Conservation (phyloP, 2,113 vertebrate genomes). For the Clupea harengus region DNA sequence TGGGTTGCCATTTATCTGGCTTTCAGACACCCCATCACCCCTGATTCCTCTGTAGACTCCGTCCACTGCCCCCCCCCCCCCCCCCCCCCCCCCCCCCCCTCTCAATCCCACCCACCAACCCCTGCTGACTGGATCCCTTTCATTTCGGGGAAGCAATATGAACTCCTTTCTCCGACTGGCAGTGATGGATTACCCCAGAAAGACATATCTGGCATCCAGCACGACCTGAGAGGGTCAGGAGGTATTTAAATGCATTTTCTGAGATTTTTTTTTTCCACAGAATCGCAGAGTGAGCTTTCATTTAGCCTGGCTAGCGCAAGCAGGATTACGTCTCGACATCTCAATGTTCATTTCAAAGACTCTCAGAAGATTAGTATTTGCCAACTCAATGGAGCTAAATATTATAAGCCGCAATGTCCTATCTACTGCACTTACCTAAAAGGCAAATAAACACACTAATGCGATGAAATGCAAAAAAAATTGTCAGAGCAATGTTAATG, state of each 20-base stretch:
- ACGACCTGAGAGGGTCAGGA: constrained; percentile 26
- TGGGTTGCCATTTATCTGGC: neutral
- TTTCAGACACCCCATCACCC: constrained; percentile 28
- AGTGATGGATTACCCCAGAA: neutral
- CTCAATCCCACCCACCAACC: neutral
- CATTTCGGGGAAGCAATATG: neutral
- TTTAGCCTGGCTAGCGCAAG: neutral
- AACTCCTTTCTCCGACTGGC: neutral
- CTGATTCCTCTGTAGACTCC: neutral
- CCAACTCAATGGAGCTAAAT: neutral
- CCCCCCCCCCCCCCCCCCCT: neutral
- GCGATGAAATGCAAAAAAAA: neutral
- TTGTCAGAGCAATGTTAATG: neutral
- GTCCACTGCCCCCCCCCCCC: constrained; percentile 12
- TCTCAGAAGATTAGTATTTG: constrained; percentile 4
- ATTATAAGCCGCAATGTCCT: neutral
- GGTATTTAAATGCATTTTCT: constrained; percentile 20
- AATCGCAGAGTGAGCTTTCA: neutral
- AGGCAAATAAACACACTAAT: constrained; percentile 2
- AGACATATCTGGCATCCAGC: constrained; percentile 20
- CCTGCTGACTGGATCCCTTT: neutral
- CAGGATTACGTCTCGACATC: neutral
- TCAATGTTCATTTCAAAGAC: constrained; percentile 19
- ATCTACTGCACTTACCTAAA: neutral
- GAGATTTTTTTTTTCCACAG: neutral